Base-by-base conservation (phyloP, 2,797 vertebrate genomes). In the Epinephelus malabaricus region DNA sequence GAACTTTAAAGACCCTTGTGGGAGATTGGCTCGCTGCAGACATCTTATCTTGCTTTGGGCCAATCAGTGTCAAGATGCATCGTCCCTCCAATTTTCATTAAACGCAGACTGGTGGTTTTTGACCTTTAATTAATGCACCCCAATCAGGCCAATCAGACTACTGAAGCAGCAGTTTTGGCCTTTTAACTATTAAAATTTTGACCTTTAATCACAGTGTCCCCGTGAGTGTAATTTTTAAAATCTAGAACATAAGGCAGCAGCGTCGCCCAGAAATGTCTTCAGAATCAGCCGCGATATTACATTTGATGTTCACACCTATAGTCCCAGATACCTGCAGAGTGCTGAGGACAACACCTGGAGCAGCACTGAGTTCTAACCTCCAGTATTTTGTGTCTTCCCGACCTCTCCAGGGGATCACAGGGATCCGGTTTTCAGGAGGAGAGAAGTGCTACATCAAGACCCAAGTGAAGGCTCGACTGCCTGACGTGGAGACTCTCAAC, bases 401-500 rank as follows among this genome's bases (percentile, higher is more conserved):
- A 4, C 17, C 9, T 34, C 53, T 69, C 14, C 83, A 99, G 98
- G 97, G 97, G 21, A 97, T 99, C 87, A 98, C 97, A 6, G 98
- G 97, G 54, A 97, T 98, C 89, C 97, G 96, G 27, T 98, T 98
- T 73, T 93, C 97, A 67, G 97, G 96, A 85, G 97, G 97, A 90
- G 95, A 97, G 45, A 99, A 97, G 83, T 99, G 97, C 89, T 99
- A 97, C 95, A 97, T 99, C 93, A 99, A 98, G 94, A 95, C 96
- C 2, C 97, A 99, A 81, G 94, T 96, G 85, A 99, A 98, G 94
- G 96, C 96, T 76, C 96, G 86, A 0, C 81, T 99, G 70, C 97
- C 97, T 0, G 94, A 97, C 43, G 96, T 98, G 88, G 96, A 96
- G 80, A 76, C 92, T 5, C 78, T 95, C 90, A 94, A 95, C 91